phyloP scores from a whole-genome alignment of 2,113 vertebrate genomes.

The Pygoscelis adeliae region DNA sequence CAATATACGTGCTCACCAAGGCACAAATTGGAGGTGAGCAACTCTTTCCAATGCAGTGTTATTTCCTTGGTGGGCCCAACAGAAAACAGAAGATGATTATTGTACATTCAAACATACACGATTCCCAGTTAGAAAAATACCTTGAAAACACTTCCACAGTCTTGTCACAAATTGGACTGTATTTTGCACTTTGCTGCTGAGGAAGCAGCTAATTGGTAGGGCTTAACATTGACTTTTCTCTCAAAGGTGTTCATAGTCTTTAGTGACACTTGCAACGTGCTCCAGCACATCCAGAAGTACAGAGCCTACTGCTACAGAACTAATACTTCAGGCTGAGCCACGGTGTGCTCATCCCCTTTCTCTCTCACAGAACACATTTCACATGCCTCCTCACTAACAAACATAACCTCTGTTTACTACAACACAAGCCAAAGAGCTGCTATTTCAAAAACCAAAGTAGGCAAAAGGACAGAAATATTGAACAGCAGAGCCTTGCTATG shows the following conservation, averaged over 20 bases:
- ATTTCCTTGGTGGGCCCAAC: neutral
- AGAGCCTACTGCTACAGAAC: neutral
- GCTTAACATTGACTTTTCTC: neutral
- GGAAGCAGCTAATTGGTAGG: neutral
- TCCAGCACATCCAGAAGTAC: neutral
- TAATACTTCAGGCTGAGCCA: neutral
- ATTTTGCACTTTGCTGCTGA: neutral
- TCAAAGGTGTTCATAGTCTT: neutral
- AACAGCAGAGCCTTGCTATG: neutral
- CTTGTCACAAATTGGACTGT: neutral
- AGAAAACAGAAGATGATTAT: neutral
- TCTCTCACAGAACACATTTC: neutral
- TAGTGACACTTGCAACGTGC: rapidly evolving
- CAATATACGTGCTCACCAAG: rapidly evolving
- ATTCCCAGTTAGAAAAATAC: neutral
- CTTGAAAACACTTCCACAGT: neutral
- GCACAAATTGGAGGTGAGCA: rapidly evolving
- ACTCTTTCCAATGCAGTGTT: neutral
- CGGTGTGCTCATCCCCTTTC: too few relatives aligned
- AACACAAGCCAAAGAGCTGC: neutral
- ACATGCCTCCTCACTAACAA: neutral
- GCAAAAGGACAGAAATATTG: neutral
- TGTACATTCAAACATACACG: neutral
- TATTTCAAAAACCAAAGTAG: neutral
- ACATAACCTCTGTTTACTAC: neutral